These are phyloP conservation scores for Illadopsis cleaveri DNA, from an alignment of 2,113 vertebrate genomes.

Conservation along the genomic window DNA sequence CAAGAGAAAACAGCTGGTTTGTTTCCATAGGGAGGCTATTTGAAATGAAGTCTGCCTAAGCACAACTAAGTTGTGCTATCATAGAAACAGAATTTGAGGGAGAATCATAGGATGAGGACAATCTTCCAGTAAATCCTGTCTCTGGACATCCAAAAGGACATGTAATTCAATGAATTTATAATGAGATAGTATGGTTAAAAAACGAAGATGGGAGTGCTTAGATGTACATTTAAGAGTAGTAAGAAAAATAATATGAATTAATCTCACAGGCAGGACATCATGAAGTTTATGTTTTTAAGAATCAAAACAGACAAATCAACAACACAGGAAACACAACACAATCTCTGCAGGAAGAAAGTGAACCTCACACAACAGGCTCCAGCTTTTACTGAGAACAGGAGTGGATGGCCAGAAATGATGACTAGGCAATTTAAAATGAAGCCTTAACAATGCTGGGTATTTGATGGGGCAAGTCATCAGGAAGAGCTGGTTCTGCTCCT, in stretches of 20 bases:
- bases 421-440: not conserved
- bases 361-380: not conserved
- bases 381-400: not conserved
- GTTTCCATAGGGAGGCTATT: not conserved
- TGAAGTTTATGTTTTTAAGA: not conserved
- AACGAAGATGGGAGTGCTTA: not conserved
- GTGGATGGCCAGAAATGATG: not conserved
- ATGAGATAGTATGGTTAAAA: not conserved
- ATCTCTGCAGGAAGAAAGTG: not conserved
- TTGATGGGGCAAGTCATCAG: not conserved
- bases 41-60: not conserved
- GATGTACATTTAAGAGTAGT: no score
- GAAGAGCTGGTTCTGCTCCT: not conserved
- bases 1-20: not conserved
- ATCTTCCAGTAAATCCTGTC: not conserved
- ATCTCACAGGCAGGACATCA: not conserved
- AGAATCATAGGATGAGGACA: not conserved
- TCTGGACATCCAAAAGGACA: not conserved
- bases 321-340: not conserved
- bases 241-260: not conserved
- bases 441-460: not conserved
- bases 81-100: not conserved
- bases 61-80: not conserved
- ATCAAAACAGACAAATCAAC: not conserved
- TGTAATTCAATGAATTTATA: not conserved